Percentiles rank a stretch among this genome's conserved stretches.
phyloP scores from a whole-genome alignment of 2,888 invertebrate species.

The Meandrusa payeni region DNA sequence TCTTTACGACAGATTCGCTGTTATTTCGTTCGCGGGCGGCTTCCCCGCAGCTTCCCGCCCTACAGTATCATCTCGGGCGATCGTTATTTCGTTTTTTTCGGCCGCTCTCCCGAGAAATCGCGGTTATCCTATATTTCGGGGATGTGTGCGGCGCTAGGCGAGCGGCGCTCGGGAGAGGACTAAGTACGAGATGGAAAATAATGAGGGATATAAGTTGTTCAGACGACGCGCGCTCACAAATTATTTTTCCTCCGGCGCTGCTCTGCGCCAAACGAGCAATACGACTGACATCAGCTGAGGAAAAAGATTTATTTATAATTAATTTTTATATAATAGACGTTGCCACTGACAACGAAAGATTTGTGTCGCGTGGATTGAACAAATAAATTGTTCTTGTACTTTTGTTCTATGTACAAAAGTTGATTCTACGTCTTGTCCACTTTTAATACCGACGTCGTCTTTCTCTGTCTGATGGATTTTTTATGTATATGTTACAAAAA shows the following conservation, averaged over 20 bases:
- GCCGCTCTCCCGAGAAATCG: slow-evolving; percentile 21
- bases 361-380: too few species aligned
- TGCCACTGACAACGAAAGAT: too few species aligned
- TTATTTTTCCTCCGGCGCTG: slow-evolving; percentile 5
- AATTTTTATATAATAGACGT: too few species aligned
- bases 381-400: too few species aligned
- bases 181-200: neutral
- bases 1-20: slow-evolving; percentile 31
- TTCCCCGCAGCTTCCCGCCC: slow-evolving; percentile 27
- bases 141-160: slow-evolving; percentile 15
- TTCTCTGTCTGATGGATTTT: too few species aligned
- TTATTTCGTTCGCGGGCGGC: slow-evolving; percentile 26
- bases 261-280: too few species aligned
- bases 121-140: slow-evolving; percentile 5
- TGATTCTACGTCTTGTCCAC: too few species aligned
- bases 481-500: too few species aligned
- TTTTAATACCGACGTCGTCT: too few species aligned
- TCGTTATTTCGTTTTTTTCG: slow-evolving; percentile 28
- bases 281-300: too few species aligned
- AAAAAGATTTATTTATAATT: too few species aligned
- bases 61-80: slow-evolving; percentile 33
- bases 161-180: neutral
- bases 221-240: neutral
- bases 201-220: slow-evolving; percentile 1
- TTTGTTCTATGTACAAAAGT: too few species aligned